These are phyloP conservation scores for Hyles lineata DNA, from an alignment of 2,888 invertebrate genomes.

Conservation along the genomic window DNA sequence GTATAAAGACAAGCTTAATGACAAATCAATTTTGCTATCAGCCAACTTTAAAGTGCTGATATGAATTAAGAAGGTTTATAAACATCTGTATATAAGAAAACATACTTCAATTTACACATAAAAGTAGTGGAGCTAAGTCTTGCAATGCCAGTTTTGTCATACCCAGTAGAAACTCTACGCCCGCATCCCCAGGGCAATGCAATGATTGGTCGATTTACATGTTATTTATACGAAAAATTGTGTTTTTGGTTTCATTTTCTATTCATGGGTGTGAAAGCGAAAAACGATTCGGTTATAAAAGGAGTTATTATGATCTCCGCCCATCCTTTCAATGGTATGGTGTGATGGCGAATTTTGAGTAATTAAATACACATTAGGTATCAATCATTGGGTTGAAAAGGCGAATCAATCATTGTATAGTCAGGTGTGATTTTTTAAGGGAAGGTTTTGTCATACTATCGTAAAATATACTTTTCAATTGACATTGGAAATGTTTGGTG, in stretches of 20 bases:
- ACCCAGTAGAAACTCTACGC: neutral
- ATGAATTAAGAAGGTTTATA: too few relatives aligned
- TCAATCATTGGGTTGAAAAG: slow-evolving; percentile 18
- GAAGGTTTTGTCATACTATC: neutral
- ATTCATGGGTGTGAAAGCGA: slow-evolving; percentile 6
- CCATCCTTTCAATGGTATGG: neutral
- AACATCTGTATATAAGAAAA: too few relatives aligned
- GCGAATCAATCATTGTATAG: neutral
- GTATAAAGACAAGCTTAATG: too few relatives aligned
- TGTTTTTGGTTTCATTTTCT: slow-evolving; percentile 5
- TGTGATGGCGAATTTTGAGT: slow-evolving; percentile 1
- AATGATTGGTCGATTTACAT: slow-evolving; percentile 20
- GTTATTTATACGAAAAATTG: slow-evolving; percentile 8
- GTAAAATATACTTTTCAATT: neutral
- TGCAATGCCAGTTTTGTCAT: neutral
- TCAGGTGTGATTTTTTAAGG: neutral
- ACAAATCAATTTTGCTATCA: neutral
- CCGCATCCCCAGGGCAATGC: neutral
- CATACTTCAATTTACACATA: too few relatives aligned
- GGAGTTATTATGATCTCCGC: neutral
- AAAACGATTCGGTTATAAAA: neutral
- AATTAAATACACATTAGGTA: slow-evolving; percentile 18
- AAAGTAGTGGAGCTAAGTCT: neutral
- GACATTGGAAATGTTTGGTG: too few relatives aligned
- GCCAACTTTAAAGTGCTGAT: too few relatives aligned